These are phyloP conservation scores for Neomonachus schauinslandi DNA, from an alignment of 2,113 vertebrate genomes.

Conservation along the genomic window DNA sequence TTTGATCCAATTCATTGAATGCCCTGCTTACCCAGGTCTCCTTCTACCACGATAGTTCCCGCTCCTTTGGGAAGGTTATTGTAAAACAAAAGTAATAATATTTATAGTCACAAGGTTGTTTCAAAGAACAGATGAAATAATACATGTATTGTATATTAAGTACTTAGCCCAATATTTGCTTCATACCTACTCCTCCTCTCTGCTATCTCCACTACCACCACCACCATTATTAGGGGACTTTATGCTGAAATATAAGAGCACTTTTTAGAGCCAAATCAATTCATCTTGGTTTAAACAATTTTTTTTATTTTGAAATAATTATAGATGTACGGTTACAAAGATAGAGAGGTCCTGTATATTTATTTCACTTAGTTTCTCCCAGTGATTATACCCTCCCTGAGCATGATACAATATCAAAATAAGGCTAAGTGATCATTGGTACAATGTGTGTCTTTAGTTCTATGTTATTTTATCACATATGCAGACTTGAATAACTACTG, in stretches of 20 bases:
- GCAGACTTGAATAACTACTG: neutral
- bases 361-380: neutral
- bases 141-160: neutral
- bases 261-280: neutral
- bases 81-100: neutral
- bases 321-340: neutral
- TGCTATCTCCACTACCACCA: neutral
- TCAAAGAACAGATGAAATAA: neutral
- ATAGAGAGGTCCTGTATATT: neutral
- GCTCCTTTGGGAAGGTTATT: neutral
- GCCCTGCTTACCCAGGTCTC: neutral
- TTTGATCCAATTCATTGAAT: neutral
- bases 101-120: neutral
- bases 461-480: neutral
- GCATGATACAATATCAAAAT: neutral
- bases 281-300: neutral
- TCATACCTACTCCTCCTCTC: neutral
- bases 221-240: no score
- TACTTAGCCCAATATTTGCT: neutral
- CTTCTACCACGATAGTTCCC: neutral
- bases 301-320: neutral
- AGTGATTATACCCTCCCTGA: neutral
- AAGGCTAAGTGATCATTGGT: neutral
- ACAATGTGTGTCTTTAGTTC: neutral
- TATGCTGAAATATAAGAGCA: neutral